A percentile compares a stretch with the other conserved stretches of the same genome.
Evolutionary conservation across 2,888 invertebrate genomes (phyloP).

Genomic region (Anoncus sp.): DNA sequence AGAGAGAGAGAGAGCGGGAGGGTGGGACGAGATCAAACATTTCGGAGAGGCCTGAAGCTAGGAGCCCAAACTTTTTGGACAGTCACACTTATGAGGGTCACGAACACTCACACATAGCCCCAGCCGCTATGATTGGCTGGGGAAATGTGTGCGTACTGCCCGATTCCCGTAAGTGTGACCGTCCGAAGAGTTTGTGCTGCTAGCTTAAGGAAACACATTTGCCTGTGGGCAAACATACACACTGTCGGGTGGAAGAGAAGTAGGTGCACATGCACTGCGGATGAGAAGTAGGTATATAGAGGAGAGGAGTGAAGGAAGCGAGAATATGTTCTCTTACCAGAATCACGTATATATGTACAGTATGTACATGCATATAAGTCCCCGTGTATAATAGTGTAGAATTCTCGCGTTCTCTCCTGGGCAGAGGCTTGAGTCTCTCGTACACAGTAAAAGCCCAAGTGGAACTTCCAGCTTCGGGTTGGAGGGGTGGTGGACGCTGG

Average conservation of each 20-base stretch:
- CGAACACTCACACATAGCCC: too few species aligned
- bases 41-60: conserved; percentile 68
- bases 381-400: conserved; percentile 31
- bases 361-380: conserved; percentile 2
- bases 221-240: conserved; percentile 80
- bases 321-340: conserved; percentile 38
- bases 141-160: too few species aligned
- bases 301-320: conserved; percentile 29
- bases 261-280: conserved; percentile 35
- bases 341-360: conserved; percentile 7
- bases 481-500: conserved; percentile 4
- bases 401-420: conserved; percentile 39
- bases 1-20: conserved; percentile 25
- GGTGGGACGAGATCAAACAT: conserved; percentile 18
- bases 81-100: too few species aligned
- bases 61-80: conserved; percentile 81
- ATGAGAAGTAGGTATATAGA: conserved; percentile 43
- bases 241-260: conserved; percentile 39
- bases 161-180: too few species aligned
- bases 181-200: too few species aligned
- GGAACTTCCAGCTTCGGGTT: conserved; percentile 71
- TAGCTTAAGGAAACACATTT: conserved; percentile 82
- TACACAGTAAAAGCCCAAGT: conserved; percentile 68
- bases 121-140: too few species aligned
- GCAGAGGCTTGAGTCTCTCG: conserved; percentile 70